Conservation (phyloP, 2,797 vertebrate genomes). For the Knipowitschia caucasica region DNA sequence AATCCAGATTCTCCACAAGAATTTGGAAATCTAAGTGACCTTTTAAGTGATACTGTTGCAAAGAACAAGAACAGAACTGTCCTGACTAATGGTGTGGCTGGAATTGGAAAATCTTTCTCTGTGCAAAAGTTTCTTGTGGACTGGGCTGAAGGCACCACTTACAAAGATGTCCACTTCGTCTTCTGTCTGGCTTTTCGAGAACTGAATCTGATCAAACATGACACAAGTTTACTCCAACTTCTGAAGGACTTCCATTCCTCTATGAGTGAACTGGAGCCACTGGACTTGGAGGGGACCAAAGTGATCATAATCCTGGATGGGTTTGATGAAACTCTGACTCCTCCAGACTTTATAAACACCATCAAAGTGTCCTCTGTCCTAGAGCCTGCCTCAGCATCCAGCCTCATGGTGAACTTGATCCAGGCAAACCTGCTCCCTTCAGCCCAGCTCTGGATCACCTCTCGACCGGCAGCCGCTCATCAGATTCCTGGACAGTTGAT, state of each 20-base stretch:
- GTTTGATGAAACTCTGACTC: slow-evolving; percentile 53
- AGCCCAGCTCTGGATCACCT: slow-evolving; percentile 49
- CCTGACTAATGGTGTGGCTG: slow-evolving; percentile 48
- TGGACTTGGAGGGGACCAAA: neutral
- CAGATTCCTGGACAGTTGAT: slow-evolving; percentile 43
- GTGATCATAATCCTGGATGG: slow-evolving; percentile 44
- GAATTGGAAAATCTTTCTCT: slow-evolving; percentile 59
- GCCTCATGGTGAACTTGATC: slow-evolving; percentile 48
- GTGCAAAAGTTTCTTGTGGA: slow-evolving; percentile 55
- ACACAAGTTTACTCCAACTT: slow-evolving; percentile 26
- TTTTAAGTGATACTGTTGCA: slow-evolving; percentile 12
- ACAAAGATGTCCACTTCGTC: slow-evolving; percentile 34
- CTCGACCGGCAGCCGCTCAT: slow-evolving; percentile 42
- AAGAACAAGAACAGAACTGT: slow-evolving; percentile 13
- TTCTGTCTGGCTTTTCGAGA: slow-evolving; percentile 43
- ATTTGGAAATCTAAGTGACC: neutral
- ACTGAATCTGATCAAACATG: slow-evolving; percentile 20
- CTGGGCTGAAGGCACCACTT: slow-evolving; percentile 38
- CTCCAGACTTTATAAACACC: slow-evolving; percentile 20
- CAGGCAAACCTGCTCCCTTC: slow-evolving; percentile 42
- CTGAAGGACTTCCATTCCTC: slow-evolving; percentile 33
- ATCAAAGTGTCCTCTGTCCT: slow-evolving; percentile 9
- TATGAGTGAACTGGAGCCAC: rapidly evolving
- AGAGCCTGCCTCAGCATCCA: slow-evolving; percentile 12
- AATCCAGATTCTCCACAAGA: rapidly evolving